Evolutionary conservation across 2,797 vertebrate species (phyloP).

Genomic region (Antennarius maculatus): DNA sequence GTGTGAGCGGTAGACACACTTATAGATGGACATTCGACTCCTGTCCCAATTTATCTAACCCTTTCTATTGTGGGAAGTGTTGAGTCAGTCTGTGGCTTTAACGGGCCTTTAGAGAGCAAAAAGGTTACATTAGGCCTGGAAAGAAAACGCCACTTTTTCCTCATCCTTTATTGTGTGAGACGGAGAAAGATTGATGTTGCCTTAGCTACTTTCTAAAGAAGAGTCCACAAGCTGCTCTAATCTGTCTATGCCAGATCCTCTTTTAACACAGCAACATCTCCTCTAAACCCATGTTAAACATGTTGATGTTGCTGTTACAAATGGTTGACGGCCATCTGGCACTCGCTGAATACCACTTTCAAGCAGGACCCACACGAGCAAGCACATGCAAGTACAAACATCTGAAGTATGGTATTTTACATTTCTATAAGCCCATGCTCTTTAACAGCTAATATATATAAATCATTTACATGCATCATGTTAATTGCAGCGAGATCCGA

Average conservation of each 20-base stretch:
- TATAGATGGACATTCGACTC: constrained; percentile 42
- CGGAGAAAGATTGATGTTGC: constrained; percentile 28
- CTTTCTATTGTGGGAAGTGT: constrained; percentile 21
- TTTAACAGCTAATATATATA: neutral
- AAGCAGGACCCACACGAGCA: constrained; percentile 48
- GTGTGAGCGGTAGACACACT: constrained; percentile 29
- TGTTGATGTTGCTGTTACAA: constrained; percentile 55
- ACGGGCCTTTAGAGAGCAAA: constrained; percentile 26
- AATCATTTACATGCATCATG: constrained; percentile 13
- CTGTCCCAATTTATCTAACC: constrained; percentile 27
- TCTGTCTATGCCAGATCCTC: constrained; percentile 63
- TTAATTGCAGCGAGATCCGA: constrained; percentile 1
- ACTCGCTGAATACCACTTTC: constrained; percentile 57
- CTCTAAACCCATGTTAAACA: constrained; percentile 72
- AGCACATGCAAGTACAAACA: constrained; percentile 61
- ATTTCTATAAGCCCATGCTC: constrained; percentile 10
- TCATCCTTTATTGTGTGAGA: constrained; percentile 8
- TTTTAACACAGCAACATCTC: constrained; percentile 54
- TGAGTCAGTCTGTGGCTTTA: constrained; percentile 32
- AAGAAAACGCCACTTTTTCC: constrained; percentile 6
- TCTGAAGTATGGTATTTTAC: constrained; percentile 49
- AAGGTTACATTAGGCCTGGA: constrained; percentile 16
- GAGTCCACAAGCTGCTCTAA: constrained; percentile 55
- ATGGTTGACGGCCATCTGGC: constrained; percentile 67
- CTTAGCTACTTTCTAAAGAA: constrained; percentile 51